Base-by-base conservation (phyloP, 1,140 invertebrate species). In the Drosophila burlai region DNA sequence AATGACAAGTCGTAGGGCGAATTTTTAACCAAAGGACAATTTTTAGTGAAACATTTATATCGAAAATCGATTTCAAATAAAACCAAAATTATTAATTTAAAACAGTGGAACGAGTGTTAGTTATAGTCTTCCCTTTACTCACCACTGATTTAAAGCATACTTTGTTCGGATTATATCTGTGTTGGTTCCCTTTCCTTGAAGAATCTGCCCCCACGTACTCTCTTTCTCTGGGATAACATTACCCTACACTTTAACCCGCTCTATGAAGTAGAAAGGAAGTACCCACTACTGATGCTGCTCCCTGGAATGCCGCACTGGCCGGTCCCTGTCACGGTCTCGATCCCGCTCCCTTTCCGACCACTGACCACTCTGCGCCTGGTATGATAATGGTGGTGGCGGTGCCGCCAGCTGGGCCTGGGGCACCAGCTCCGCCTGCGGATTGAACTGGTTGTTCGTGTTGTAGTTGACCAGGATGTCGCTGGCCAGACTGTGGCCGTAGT, bases 401-500 rank as follows among this genome's bases (percentile, higher is more conserved):
- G 87, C 76, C 40, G 80, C 83, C 24, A 91, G 46, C 61, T 85
- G 83, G 16, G 77, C 62, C 13, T 81, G 81, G 1, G 84, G 76
- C 79, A 82, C 73, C 91, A 95, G 95, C 80, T 97, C 96, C 54
- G 95, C 95, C 61, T 96, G 95, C 0, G 96, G 95, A 83, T 97
- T 95, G 16, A 96, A 93, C 61, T 87, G 84, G 31, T 87, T 87
- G 69, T 87, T 87, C 2, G 43, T 79, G 47, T 84, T 87, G 63
- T 87, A 89, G 69, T 87, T 87, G 13, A 87, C 84, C 40, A 87
- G 50, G 2, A 87, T 89, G 15, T 87, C 84, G 26, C 84, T 76
- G 31, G 84, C 81, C 60, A 87, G 29, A 29, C 84, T 87, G 45
- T 87, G 84, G 4, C 84, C 84, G 2, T 83, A 81, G n/a, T 74